phyloP scores from a whole-genome alignment of 2,113 vertebrate genomes.

The Ammodytes marinus region DNA sequence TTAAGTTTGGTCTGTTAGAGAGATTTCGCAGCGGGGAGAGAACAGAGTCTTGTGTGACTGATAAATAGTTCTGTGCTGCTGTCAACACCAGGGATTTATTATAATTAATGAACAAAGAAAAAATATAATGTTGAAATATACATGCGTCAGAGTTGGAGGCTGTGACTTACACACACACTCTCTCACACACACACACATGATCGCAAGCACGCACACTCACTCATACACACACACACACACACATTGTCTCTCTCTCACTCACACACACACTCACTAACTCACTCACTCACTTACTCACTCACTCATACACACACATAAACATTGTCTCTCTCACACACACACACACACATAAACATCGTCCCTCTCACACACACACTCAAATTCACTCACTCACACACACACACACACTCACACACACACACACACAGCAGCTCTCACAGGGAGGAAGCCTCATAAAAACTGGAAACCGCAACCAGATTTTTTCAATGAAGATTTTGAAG shows the following conservation, averaged over 20 bases:
- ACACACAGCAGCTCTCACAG: neutral
- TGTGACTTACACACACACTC: too few species aligned
- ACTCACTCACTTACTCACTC: too few species aligned
- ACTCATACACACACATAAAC: too few species aligned
- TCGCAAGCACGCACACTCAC: too few species aligned
- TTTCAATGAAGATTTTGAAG: neutral
- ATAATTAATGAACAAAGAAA: neutral
- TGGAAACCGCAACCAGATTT: neutral
- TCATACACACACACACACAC: neutral
- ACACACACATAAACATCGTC: too few species aligned
- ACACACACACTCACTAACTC: too few species aligned
- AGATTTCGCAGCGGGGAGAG: neutral
- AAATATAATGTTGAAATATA: neutral
- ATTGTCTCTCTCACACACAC: too few species aligned
- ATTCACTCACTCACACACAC: too few species aligned
- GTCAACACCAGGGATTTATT: neutral
- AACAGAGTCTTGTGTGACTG: neutral
- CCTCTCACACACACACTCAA: too few species aligned
- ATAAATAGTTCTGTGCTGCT: neutral
- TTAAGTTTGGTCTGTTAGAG: neutral
- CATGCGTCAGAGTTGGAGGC: slow-evolving; percentile 2
- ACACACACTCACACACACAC: too few species aligned
- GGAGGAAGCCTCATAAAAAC: neutral
- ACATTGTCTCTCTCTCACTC: too few species aligned
- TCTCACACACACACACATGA: too few species aligned